Evolutionary conservation across 2,113 vertebrate genomes (phyloP).

Genomic region (Ceyx cyanopectus): DNA sequence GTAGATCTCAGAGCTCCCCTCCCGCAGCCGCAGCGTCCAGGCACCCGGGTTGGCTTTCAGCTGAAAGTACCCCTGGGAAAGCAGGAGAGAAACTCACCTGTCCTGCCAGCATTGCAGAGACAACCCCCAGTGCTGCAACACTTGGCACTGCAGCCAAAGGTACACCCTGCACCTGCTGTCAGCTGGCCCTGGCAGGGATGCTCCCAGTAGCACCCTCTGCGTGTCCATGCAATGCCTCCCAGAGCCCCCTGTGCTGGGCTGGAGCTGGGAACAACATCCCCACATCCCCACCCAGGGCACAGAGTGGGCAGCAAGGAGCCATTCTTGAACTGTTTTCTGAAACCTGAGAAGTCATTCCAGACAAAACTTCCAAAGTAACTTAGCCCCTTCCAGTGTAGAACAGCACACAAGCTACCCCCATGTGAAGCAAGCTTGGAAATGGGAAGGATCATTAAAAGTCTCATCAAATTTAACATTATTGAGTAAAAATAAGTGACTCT

Average conservation of each 20-base stretch:
- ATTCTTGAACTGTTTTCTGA: neutral
- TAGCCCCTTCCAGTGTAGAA: neutral
- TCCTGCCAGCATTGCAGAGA: neutral
- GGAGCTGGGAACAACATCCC: neutral
- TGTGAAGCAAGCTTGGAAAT: neutral
- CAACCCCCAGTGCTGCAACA: neutral
- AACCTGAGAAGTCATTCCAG: neutral
- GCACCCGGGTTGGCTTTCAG: slow-evolving; percentile 97
- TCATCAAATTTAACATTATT: neutral
- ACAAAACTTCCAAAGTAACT: too few species aligned
- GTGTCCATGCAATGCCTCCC: neutral
- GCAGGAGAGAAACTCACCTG: neutral
- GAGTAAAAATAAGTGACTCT: neutral
- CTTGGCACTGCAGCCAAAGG: neutral
- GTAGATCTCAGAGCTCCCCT: slow-evolving; percentile 94
- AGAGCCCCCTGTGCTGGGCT: neutral
- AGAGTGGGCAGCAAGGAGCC: too few species aligned
- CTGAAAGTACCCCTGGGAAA: slow-evolving; percentile 94
- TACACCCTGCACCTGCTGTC: neutral
- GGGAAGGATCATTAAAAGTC: neutral
- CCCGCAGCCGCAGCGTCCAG: slow-evolving; percentile 89
- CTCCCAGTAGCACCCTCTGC: neutral
- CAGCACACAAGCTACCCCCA: neutral
- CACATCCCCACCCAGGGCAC: too few species aligned
- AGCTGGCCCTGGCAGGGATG: neutral